Conservation (phyloP, 2,113 vertebrate genomes). For the Cinclus cinclus region DNA sequence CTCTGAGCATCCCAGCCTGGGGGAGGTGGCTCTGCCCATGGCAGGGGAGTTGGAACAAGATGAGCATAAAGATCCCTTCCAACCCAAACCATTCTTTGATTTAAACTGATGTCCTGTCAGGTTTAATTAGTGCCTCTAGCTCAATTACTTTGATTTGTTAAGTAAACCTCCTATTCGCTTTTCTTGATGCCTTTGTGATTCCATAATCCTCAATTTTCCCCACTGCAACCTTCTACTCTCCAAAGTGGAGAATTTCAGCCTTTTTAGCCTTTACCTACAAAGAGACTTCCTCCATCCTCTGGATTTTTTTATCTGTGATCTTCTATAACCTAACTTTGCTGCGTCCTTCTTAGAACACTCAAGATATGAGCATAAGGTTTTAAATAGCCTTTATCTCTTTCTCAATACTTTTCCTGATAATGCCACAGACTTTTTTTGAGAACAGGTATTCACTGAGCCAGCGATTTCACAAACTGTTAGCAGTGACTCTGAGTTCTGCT, state of each 20-base stretch:
- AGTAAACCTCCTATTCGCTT: background rate
- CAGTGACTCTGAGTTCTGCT: background rate
- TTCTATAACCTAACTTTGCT: background rate
- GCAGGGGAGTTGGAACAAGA: no score
- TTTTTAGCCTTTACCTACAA: background rate
- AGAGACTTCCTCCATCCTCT: background rate
- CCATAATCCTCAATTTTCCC: background rate
- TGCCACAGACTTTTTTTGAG: background rate
- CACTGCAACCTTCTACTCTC: background rate
- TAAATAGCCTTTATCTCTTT: background rate
- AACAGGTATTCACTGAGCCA: slow-evolving; percentile 13
- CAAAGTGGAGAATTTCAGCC: background rate
- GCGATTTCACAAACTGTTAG: background rate
- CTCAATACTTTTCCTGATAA: background rate
- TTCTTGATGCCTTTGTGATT: background rate
- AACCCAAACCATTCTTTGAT: background rate
- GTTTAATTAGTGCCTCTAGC: background rate
- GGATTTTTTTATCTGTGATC: background rate
- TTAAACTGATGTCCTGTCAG: fast-evolving
- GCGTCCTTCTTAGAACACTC: background rate
- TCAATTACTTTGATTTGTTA: background rate
- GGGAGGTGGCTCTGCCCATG: background rate
- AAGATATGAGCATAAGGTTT: fast-evolving
- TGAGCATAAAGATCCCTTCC: background rate
- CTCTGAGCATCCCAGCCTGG: fast-evolving